Conservation (phyloP, 2,888 invertebrate species). For the Kuschelorhynchus macadamiae region DNA sequence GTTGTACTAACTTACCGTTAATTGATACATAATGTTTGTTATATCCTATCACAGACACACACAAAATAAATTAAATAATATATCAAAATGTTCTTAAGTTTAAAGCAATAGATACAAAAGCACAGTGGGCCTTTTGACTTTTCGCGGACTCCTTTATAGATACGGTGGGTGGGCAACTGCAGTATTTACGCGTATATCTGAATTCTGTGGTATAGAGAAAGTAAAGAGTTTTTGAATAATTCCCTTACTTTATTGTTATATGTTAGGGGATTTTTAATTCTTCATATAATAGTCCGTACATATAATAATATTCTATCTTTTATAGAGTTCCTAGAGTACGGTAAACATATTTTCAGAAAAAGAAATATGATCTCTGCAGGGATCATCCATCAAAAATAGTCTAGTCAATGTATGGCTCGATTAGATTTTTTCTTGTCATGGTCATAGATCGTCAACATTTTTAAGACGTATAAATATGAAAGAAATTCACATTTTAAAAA, state of each 20-base stretch:
- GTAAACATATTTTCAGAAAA: no score
- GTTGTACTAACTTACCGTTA: conserved; percentile 54
- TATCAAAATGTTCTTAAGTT: conserved; percentile 19
- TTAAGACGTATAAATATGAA: no score
- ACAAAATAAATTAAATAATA: conserved; percentile 27
- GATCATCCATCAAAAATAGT: no score
- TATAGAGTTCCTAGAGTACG: no score
- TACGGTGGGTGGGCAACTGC: conserved; percentile 57
- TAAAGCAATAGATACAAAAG: conserved; percentile 53
- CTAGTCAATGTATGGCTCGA: no score
- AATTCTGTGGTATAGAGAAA: conserved; percentile 41
- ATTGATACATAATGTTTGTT: conserved; percentile 54
- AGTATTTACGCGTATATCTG: conserved; percentile 13
- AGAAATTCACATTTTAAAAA: no score
- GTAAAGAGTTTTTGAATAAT: conserved; percentile 42
- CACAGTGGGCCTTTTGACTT: conserved; percentile 55
- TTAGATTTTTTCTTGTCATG: no score
- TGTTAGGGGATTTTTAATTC: not conserved
- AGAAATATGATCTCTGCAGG: no score
- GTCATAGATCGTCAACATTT: no score
- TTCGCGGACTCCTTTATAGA: conserved; percentile 58
- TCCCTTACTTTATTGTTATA: not conserved
- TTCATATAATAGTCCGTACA: no score
- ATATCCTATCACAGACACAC: conserved; percentile 46
- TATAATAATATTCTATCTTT: no score